Evolutionary conservation across 2,888 invertebrate genomes (phyloP), one percentile per base, ranked within the genome.

Genomic region (Drosophila mimetica): DNA sequence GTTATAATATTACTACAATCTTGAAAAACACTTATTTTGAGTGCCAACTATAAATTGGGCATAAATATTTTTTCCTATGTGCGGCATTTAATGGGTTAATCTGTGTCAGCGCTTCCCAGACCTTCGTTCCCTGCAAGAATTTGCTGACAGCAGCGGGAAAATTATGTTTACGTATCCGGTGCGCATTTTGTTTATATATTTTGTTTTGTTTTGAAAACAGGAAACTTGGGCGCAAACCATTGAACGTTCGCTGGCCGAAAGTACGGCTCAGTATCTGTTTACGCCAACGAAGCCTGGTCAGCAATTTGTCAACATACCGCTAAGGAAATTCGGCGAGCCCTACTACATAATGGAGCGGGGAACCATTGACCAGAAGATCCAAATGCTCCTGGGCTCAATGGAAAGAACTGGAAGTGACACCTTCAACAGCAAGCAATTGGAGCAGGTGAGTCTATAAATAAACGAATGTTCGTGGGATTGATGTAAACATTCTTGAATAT

Each of bases 151-250:
- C 46, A 66, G 66, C 50, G 37, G 32, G 14, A 64, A 42, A 34
- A 53, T 53, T 9, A 30, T 69, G 53, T 54, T 48, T 51, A 53
- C 34, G 69, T 53, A 60, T 58, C 59, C 44, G 58, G 71, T 51
- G 63, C 22, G 30, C 44, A 22, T 9, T 46, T 64, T 64, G 61
- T 37, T 50, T 61, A 64, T 63, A 11, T 50, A 50, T 22, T 30
- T 53, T 58, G 42, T 9, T 34, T 39, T 42, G 37, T 54, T 28
- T 30, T 34, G 22, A 30, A 57, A 71, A 67, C 67, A 95, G 95
- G 95, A 94, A 93, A 92, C 93, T 89, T 95, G 95, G 95, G 94
- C 94, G 39, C 93, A 93, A 1, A 94, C 94, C 86, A 94, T 95
- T 91, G 95, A 95, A 88, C 93, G 94, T 1, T 92, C 95, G 4